Evolutionary conservation across 1,140 invertebrate genomes (phyloP), one percentile per base, ranked within the genome.

Genomic region (Venustaconcha ellipsiformis): DNA sequence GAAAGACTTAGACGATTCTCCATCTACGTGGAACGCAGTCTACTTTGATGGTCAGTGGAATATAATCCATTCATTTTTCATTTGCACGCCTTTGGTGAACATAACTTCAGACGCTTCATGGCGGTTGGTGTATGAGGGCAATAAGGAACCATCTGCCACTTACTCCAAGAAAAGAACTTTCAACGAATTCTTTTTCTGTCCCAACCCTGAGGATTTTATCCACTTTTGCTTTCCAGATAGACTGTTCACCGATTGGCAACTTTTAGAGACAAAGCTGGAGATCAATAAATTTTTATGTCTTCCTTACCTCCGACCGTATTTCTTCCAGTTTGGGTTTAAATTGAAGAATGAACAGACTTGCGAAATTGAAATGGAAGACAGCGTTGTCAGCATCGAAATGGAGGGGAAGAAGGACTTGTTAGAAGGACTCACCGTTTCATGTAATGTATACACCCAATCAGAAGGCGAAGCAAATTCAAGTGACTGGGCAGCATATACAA

Each of bases 1-100:
- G 74, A 98, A 99, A 86, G 96, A 97, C 84, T 96, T 82, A 97
- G 98, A 89, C 96, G 98, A 6, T 96, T 72, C 75, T 6, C 70
- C 64, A 23, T 74, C 59, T 58, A 70, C 72, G 23, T 83, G 82
- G 82, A 80, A 78, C 37, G 78, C 78, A 20, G 82, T 83, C 56
- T 70, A 78, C 62, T 74, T 83, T 17, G 82, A 83, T 73, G 76
- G 78, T 17, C 57, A 67, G 17, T 83, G 82, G 80, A 75, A 81
- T 23, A 60, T 83, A 15, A 71, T 83, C 26, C 82, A 83, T 56
- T 70, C 73, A 3, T 74, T 70, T 48, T 73, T 80, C 60, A 71
- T 79, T 1, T 78, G 80, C 48, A 75, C 68, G 1, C 72, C 70
- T 15, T 23, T 82, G 23, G 57, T 63, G n/a, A 75, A 37, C 56